phyloP scores from a whole-genome alignment of 2,797 vertebrate genomes.

The Artibeus lituratus region DNA sequence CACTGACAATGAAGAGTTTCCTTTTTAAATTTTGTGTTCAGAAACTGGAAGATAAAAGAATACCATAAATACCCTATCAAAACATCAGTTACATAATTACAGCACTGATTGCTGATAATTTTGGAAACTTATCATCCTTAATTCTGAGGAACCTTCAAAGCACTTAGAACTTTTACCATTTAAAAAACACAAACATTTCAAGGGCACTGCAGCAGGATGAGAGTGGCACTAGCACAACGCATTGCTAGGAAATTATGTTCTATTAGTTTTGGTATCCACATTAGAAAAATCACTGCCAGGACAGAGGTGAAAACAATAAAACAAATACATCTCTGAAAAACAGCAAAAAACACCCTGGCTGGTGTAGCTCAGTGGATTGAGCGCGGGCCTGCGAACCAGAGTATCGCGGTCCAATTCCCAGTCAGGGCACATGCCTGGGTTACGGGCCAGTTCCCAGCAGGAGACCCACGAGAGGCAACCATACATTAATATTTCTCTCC shows the following conservation, averaged over 20 bases:
- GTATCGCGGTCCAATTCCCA: no score
- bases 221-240: not conserved
- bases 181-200: not conserved
- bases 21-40: constrained; percentile 31
- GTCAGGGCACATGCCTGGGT: no score
- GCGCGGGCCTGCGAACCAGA: no score
- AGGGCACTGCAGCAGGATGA: not conserved
- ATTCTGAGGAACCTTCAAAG: constrained; percentile 8
- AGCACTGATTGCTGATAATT: not conserved
- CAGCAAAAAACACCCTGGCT: not conserved
- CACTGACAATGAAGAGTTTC: not conserved
- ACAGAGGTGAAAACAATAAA: constrained; percentile 7
- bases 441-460: no score
- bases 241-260: not conserved
- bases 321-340: not conserved
- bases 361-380: no score
- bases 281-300: not conserved
- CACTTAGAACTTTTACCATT: not conserved
- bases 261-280: not conserved
- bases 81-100: constrained; percentile 4
- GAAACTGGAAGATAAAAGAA: constrained; percentile 41
- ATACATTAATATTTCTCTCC: no score
- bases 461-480: no score
- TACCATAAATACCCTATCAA: not conserved
- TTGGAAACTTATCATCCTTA: not conserved